Percentiles rank a stretch among this genome's conserved stretches.
phyloP scores from a whole-genome alignment of 2,888 invertebrate species.

The Chorisops tibialis region DNA sequence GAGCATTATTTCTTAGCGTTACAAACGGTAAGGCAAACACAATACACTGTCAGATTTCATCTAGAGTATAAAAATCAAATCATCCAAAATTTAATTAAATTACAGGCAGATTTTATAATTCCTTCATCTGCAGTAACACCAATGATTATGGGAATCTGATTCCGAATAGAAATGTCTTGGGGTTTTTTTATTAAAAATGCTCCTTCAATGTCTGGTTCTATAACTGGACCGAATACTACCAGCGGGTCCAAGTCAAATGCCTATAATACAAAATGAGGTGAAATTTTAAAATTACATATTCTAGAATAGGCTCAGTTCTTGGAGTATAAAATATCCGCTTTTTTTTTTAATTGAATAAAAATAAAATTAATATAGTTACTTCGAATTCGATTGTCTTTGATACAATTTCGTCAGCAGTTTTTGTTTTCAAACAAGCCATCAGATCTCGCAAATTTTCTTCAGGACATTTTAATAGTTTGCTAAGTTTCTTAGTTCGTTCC shows the following conservation, averaged over 20 bases:
- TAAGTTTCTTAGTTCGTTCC: not conserved
- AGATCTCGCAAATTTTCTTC: not conserved
- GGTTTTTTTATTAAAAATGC: constrained; percentile 16
- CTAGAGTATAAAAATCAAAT: too few relatives aligned
- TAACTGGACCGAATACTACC: not conserved
- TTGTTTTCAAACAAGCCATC: not conserved
- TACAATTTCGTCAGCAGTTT: too few relatives aligned
- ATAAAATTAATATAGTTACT: not conserved
- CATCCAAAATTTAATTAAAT: not conserved
- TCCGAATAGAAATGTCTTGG: not conserved
- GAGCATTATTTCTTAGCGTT: too few relatives aligned
- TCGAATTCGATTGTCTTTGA: not conserved
- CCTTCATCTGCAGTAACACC: not conserved
- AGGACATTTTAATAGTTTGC: not conserved
- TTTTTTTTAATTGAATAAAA: too few relatives aligned
- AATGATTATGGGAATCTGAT: not conserved
- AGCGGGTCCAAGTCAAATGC: not conserved
- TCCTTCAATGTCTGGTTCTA: not conserved
- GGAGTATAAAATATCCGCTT: too few relatives aligned
- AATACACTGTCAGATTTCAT: too few relatives aligned
- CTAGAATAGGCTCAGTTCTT: too few relatives aligned
- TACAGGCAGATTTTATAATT: not conserved
- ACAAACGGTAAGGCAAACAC: too few relatives aligned
- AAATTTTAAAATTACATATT: too few relatives aligned
- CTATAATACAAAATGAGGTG: not conserved